These are phyloP conservation scores for Nanorana parkeri DNA, from an alignment of 2,113 vertebrate species.

Conservation along the genomic window DNA sequence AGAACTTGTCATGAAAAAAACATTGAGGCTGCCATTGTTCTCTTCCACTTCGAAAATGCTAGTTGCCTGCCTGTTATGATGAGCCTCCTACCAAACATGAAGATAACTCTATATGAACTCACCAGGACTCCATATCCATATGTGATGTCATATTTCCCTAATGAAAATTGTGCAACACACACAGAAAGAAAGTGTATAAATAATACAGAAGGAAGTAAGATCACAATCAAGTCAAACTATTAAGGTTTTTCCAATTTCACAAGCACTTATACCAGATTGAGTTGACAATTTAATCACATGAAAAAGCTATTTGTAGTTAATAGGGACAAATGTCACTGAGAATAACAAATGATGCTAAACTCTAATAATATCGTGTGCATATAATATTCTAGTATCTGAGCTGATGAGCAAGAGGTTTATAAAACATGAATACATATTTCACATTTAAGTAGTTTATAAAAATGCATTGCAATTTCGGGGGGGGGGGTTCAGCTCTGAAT, in stretches of 20 bases:
- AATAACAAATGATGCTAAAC: slow-evolving; percentile 75
- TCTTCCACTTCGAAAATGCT: too few species aligned
- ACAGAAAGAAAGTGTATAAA: neutral
- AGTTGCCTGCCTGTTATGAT: too few species aligned
- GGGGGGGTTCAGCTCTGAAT: too few species aligned
- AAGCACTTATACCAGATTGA: slow-evolving; percentile 67
- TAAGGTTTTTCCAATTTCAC: slow-evolving; percentile 68
- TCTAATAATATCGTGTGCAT: slow-evolving; percentile 70
- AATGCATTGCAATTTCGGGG: too few species aligned
- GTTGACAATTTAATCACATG: slow-evolving; percentile 71
- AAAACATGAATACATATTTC: neutral
- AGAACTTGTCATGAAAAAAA: too few species aligned
- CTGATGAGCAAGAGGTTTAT: neutral
- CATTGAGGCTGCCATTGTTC: too few species aligned
- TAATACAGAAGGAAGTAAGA: slow-evolving; percentile 65
- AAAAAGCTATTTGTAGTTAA: slow-evolving; percentile 73
- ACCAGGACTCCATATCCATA: neutral
- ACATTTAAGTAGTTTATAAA: neutral
- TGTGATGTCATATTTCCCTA: neutral
- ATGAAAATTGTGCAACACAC: neutral
- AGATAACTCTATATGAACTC: neutral
- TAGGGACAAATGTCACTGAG: slow-evolving; percentile 75
- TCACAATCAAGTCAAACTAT: slow-evolving; percentile 72
- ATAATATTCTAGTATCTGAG: neutral
- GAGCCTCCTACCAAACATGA: neutral